Percentiles rank a stretch among this genome's conserved stretches.
Evolutionary conservation across 1,140 invertebrate species (phyloP).

Genomic region (Heliothis virescens): DNA sequence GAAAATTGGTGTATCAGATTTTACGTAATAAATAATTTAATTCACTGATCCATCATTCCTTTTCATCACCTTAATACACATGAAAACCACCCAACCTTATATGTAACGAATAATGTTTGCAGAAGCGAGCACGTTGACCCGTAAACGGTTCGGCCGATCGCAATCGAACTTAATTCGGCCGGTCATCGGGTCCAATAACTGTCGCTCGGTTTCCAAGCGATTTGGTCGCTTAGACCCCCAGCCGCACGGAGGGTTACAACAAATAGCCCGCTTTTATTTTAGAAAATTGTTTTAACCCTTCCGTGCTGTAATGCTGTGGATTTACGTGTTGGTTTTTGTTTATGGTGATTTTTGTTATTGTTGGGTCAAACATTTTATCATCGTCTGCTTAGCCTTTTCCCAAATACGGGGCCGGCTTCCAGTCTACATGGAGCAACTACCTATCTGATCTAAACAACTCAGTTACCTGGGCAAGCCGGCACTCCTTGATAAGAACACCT

Average conservation of each 20-base stretch:
- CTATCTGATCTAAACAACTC: background rate
- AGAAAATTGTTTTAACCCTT: constrained; percentile 44
- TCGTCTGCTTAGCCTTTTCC: no score
- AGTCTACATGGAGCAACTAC: no score
- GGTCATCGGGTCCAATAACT: constrained; percentile 52
- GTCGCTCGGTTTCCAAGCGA: constrained; percentile 51
- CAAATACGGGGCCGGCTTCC: no score
- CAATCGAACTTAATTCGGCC: constrained; percentile 45
- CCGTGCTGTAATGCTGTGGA: constrained; percentile 14
- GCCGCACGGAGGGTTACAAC: constrained; percentile 44
- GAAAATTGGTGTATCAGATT: no score
- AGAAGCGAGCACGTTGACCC: constrained; percentile 5
- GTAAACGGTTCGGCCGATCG: constrained; percentile 16
- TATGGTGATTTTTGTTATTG: background rate
- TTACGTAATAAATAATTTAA: no score
- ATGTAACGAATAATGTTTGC: constrained; percentile 21
- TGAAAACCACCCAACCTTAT: background rate
- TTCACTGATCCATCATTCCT: no score
- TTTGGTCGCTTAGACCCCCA: constrained; percentile 35
- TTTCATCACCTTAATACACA: background rate
- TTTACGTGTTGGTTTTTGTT: background rate
- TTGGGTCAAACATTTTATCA: background rate
- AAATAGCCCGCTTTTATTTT: constrained; percentile 41
- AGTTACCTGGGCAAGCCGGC: background rate
- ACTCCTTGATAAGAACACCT: no score